phyloP scores from a whole-genome alignment of 2,113 vertebrate genomes.

The Gymnarchus niloticus region DNA sequence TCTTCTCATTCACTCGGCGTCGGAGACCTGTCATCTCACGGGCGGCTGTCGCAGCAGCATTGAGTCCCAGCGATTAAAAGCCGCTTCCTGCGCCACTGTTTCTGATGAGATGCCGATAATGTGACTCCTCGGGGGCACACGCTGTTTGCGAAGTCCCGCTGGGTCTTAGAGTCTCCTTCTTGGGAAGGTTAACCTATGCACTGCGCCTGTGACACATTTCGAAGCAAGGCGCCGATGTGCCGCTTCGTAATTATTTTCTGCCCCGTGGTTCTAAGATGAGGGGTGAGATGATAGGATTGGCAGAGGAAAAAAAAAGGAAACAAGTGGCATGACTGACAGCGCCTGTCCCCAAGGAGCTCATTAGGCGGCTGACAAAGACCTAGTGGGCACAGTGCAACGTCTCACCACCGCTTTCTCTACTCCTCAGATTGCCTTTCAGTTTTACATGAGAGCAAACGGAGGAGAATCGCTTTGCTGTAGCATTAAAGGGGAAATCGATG shows the following conservation, averaged over 20 bases:
- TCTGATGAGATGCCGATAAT: constrained; percentile 20
- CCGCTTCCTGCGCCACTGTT: neutral
- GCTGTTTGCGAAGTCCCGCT: neutral
- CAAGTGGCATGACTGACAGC: constrained; percentile 61
- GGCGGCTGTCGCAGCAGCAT: constrained; percentile 65
- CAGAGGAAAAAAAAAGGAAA: constrained; percentile 25
- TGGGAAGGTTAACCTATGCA: neutral
- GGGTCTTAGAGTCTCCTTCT: neutral
- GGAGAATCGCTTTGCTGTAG: constrained; percentile 55
- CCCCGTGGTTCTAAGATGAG: constrained; percentile 61
- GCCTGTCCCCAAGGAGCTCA: constrained; percentile 71
- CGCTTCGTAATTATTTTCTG: constrained; percentile 70
- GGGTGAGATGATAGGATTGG: constrained; percentile 50
- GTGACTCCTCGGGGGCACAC: neutral
- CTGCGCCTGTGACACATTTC: constrained; percentile 17
- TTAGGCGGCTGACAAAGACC: constrained; percentile 71
- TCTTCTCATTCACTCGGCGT: constrained; percentile 65
- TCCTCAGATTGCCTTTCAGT: constrained; percentile 55
- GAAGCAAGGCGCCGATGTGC: constrained; percentile 38
- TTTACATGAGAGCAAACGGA: constrained; percentile 62
- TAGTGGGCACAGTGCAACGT: constrained; percentile 63
- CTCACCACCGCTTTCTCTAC: constrained; percentile 42
- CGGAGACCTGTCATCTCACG: constrained; percentile 61
- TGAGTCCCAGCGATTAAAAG: constrained; percentile 59
- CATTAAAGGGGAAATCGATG: constrained; percentile 1